phyloP scores from a whole-genome alignment of 1,140 invertebrate genomes.

The Parapsyche elsis region DNA sequence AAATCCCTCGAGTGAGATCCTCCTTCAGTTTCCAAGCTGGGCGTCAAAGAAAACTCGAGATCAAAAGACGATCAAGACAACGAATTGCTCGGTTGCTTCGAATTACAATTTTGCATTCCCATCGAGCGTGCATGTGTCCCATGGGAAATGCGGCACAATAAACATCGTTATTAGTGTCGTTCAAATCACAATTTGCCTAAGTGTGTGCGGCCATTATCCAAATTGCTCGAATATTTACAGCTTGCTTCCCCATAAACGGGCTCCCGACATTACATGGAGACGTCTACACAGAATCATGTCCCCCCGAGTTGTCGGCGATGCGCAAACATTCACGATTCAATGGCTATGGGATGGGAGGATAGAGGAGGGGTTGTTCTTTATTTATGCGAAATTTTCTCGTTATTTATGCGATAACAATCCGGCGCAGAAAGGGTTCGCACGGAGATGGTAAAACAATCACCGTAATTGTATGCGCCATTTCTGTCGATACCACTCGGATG shows the following conservation, averaged over 20 bases:
- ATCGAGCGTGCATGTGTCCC: no score
- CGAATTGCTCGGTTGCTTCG: no score
- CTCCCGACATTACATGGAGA: no score
- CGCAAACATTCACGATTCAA: neutral
- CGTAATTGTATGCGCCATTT: neutral
- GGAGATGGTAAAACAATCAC: neutral
- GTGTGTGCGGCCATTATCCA: slow-evolving; percentile 20
- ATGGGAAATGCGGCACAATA: slow-evolving; percentile 8
- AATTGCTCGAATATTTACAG: slow-evolving; percentile 23
- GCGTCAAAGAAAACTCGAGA: neutral
- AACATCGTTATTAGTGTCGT: slow-evolving; percentile 26
- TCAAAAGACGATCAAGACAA: neutral
- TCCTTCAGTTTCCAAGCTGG: no score
- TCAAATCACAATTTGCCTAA: slow-evolving; percentile 18
- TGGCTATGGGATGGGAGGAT: no score
- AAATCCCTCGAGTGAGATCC: no score
- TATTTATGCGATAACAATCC: slow-evolving; percentile 13
- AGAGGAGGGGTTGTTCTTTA: neutral
- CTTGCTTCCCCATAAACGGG: neutral
- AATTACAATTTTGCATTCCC: no score
- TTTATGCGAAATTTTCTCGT: slow-evolving; percentile 22
- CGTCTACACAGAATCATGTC: neutral
- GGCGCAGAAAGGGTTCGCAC: slow-evolving; percentile 2
- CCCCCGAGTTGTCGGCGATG: neutral
- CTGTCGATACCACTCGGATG: neutral